Base-by-base conservation (phyloP, 2,888 invertebrate species). In the Minunthozetes semirufus region DNA sequence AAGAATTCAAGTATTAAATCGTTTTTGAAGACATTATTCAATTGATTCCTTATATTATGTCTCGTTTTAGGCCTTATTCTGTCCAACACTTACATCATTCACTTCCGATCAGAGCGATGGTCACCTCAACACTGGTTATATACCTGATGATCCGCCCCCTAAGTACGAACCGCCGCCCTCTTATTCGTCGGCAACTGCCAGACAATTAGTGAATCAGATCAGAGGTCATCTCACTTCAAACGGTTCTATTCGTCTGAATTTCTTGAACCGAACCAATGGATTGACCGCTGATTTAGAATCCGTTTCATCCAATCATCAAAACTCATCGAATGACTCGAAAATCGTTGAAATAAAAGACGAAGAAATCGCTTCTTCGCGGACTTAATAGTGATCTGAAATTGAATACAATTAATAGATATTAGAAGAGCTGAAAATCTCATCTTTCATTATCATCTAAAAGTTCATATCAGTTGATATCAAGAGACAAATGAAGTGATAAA, bases 81-180 rank as follows among this genome's bases (percentile, higher is more conserved):
- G 56, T 33, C 75, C 75, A 1, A 68, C 53, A 13, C 56, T 75
- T 0, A 27, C 61, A 27, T 72, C 68, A n/a, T 46, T 48, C 25
- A 38, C 42, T 27, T 19, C 50, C 42, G 25, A 59, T 1, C 19
- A 61, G 5, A 33, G 72, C 50, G 50, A 66, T 63, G 78, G 78
- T 15, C 74, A 74, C 2, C 75, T 77, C 17, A 79, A 76, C 63
- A 59, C 73, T 42, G 76, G 63, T 29, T 78, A 76, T 56, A 56
- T 68, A 46, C 68, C 75, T 0, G 78, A 78, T 25, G 93, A 93
- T 85, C 92, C 92, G 1, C 93, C 93, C 4, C 94, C 94, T 72
- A 94, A 94, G 83, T 94, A 94, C 84, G 94, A 93, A 0, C 94
- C 94, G 0, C 94, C 94, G 1, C 94, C 94, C 0, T 92, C 92